Evolutionary conservation across 2,797 vertebrate species (phyloP).

Genomic region (Epinephelus awoara): DNA sequence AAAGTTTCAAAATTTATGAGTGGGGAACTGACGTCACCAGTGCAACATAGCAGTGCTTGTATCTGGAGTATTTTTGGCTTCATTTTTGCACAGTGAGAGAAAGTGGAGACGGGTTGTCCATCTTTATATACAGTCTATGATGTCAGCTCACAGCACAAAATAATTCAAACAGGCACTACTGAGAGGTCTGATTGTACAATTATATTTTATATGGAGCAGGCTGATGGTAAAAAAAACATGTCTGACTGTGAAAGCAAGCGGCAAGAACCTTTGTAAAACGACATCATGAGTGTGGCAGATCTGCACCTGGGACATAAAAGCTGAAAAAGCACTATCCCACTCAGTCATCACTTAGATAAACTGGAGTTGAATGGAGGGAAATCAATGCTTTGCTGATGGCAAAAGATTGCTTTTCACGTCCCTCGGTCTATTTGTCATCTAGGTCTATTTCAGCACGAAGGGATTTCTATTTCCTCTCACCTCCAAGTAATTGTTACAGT

Average conservation of each 20-base stretch:
- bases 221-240: neutral
- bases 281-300: slow-evolving; percentile 20
- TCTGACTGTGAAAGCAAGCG: neutral
- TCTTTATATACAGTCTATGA: no score
- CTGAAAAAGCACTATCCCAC: slow-evolving; percentile 17
- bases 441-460: slow-evolving; percentile 64
- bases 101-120: no score
- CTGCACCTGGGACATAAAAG: slow-evolving; percentile 12
- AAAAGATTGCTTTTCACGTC: slow-evolving; percentile 62
- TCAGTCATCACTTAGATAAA: slow-evolving; percentile 49
- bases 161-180: neutral
- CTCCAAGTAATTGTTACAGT: slow-evolving; percentile 72
- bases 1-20: no score
- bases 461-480: slow-evolving; percentile 73
- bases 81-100: no score
- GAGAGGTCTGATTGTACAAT: slow-evolving; percentile 1
- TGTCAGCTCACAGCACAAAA: neutral
- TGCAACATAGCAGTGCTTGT: no score
- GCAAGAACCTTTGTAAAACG: neutral
- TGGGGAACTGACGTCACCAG: no score
- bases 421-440: slow-evolving; percentile 70
- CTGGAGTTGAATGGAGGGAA: slow-evolving; percentile 48
- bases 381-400: slow-evolving; percentile 62
- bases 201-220: slow-evolving; percentile 9
- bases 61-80: no score